Evolutionary conservation across 2,797 vertebrate species (phyloP).

Genomic region (Myioborus miniatus): DNA sequence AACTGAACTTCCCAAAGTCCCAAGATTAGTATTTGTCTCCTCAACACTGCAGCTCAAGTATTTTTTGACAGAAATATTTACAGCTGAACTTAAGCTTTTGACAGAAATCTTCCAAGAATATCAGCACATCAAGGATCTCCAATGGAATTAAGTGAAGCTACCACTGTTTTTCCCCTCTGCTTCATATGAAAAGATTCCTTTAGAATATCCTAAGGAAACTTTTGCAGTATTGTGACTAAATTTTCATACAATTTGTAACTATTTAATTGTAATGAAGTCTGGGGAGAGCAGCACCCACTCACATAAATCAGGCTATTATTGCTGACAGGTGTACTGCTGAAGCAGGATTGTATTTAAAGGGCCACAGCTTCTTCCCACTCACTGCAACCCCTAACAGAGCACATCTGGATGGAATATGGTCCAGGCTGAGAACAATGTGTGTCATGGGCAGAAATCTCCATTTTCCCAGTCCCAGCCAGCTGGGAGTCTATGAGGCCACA

Average conservation of each 20-base stretch:
- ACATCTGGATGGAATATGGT: rapidly evolving
- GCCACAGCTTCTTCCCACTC: not conserved
- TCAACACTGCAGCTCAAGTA: not conserved
- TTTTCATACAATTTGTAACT: not conserved
- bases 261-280: not conserved
- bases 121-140: not conserved
- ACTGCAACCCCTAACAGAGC: not conserved
- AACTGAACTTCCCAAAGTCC: not conserved
- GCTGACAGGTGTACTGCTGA: not conserved
- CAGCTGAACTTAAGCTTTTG: not conserved
- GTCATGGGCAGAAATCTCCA: not conserved
- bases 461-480: not conserved
- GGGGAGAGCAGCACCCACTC: not conserved
- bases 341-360: not conserved
- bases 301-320: not conserved
- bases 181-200: not conserved
- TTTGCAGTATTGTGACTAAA: not conserved
- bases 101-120: not conserved
- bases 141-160: not conserved
- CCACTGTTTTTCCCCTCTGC: not conserved
- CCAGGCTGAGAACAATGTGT: not conserved
- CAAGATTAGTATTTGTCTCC: not conserved
- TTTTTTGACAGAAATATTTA: not conserved
- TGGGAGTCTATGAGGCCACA: not conserved
- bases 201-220: not conserved